A percentile compares a stretch with the other conserved stretches of the same genome.
phyloP scores from a whole-genome alignment of 1,140 invertebrate species.

The Oryctes rhinoceros region DNA sequence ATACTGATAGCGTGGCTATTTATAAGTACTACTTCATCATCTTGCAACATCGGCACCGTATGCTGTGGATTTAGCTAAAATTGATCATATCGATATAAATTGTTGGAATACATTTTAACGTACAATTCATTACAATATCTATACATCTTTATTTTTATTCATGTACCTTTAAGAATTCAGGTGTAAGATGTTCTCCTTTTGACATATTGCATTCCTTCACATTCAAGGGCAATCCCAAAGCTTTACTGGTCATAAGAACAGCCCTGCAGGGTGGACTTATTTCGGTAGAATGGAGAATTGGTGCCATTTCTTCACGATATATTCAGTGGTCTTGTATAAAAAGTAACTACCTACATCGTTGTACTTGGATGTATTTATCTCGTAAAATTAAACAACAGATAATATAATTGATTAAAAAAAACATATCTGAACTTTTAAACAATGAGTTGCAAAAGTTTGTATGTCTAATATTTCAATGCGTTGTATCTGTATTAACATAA shows the following conservation, averaged over 20 bases:
- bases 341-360: no score
- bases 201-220: neutral
- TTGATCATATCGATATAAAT: no score
- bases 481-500: no score
- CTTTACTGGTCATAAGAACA: conserved; percentile 25
- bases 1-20: conserved; percentile 68
- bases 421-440: no score
- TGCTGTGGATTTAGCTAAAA: conserved; percentile 71
- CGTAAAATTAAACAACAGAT: no score
- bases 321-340: no score
- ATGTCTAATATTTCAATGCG: no score
- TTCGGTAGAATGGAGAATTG: neutral
- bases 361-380: no score
- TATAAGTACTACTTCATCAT: conserved; percentile 68
- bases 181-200: conserved; percentile 64
- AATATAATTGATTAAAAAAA: no score
- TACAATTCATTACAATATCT: neutral
- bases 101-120: no score
- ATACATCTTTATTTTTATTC: neutral
- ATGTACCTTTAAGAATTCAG: conserved; percentile 67
- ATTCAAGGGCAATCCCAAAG: conserved; percentile 10
- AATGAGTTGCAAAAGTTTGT: no score
- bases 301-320: conserved; percentile 7
- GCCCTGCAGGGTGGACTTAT: conserved; percentile 36
- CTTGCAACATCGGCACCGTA: conserved; percentile 72